phyloP scores from a whole-genome alignment of 1,140 invertebrate species.

The Oreohelix idahoensis region DNA sequence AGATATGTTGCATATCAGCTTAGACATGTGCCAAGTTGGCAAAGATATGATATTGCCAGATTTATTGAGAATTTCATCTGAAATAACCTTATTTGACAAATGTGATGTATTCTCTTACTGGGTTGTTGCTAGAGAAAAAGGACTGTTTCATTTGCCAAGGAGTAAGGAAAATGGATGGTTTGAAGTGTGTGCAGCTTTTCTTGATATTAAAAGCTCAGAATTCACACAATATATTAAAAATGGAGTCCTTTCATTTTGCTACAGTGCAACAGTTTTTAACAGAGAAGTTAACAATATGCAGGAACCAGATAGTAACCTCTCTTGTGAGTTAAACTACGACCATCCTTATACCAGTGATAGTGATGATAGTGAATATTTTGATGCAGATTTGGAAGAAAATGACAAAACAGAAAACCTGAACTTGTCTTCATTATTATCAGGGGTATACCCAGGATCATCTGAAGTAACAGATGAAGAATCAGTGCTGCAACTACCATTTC shows the following conservation, averaged over 20 bases:
- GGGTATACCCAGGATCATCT: not conserved
- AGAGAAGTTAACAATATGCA: not conserved
- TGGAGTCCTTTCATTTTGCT: not conserved
- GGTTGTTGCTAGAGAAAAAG: not conserved
- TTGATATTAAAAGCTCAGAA: not conserved
- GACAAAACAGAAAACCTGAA: not conserved
- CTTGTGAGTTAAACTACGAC: not conserved
- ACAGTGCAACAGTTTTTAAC: not conserved
- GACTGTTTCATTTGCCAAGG: not conserved
- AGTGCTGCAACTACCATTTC: not conserved
- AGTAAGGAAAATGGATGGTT: not conserved
- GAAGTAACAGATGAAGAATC: not conserved
- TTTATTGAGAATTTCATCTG: not conserved
- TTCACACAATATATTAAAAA: not conserved
- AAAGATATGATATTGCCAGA: not conserved
- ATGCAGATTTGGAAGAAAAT: not conserved
- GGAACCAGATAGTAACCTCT: not conserved
- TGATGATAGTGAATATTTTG: not conserved
- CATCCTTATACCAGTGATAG: not conserved
- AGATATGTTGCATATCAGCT: not conserved
- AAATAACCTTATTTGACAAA: not conserved
- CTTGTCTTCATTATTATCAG: no score
- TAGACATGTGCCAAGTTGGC: slow-evolving; percentile 6
- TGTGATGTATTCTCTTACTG: not conserved
- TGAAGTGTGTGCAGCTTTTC: not conserved